Percentiles rank a stretch among this genome's conserved stretches.
Evolutionary conservation across 2,113 vertebrate species (phyloP).

Genomic region (Strigops habroptila): DNA sequence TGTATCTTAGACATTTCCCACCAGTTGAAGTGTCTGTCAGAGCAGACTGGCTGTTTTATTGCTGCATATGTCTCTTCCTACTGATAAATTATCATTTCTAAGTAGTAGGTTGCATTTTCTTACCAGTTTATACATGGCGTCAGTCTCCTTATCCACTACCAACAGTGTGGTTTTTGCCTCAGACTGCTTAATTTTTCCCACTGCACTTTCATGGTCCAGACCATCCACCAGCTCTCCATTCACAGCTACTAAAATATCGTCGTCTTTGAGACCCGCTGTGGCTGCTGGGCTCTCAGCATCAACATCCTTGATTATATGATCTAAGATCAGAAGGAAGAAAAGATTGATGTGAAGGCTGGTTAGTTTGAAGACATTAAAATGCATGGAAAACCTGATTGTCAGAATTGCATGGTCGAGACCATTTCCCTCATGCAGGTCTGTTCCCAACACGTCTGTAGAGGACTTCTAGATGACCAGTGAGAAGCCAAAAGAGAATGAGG

Average conservation of each 20-base stretch:
- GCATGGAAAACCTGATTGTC: background rate
- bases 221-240: slow-evolving; percentile 76
- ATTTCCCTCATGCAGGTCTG: background rate
- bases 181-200: slow-evolving; percentile 78
- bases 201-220: slow-evolving; percentile 80
- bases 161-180: slow-evolving; percentile 79
- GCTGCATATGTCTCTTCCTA: background rate
- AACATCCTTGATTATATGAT: slow-evolving; percentile 83
- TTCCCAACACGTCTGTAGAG: background rate
- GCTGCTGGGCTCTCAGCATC: slow-evolving; percentile 85
- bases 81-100: background rate
- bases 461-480: background rate
- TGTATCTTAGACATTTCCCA: background rate
- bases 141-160: slow-evolving; percentile 84
- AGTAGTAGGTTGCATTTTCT: background rate
- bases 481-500: background rate
- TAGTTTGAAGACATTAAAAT: background rate
- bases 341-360: background rate
- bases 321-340: slow-evolving; percentile 57
- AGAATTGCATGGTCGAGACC: background rate
- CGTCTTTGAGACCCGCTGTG: slow-evolving; percentile 76
- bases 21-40: background rate
- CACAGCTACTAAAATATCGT: slow-evolving; percentile 87
- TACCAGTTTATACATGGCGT: slow-evolving; percentile 85
- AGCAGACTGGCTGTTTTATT: background rate